Evolutionary conservation across 92 coral and sea anemone genomes (phyloP).

Genomic region (Porites divaricata): DNA sequence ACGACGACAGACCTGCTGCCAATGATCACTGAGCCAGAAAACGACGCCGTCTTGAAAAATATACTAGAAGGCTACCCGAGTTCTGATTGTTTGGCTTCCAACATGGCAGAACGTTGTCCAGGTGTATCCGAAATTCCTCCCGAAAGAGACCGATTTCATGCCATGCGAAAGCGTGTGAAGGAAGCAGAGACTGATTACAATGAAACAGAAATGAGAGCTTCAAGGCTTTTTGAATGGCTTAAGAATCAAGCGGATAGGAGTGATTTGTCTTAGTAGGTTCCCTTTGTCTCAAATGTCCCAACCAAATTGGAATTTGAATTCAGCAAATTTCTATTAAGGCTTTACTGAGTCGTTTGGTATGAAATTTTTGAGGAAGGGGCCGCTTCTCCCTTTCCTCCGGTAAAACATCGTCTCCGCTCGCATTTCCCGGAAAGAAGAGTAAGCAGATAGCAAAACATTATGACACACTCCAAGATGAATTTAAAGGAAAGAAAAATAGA

Average conservation of each 20-base stretch:
- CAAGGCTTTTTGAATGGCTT: slow-evolving; percentile 28
- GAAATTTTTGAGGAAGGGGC: no score
- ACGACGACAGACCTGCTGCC: not conserved
- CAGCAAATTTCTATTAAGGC: no score
- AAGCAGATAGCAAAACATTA: no score
- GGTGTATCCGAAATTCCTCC: not conserved
- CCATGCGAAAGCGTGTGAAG: slow-evolving; percentile 7
- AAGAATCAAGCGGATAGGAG: slow-evolving; percentile 8
- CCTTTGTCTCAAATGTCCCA: not conserved
- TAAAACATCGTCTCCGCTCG: no score
- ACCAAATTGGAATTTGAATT: no score
- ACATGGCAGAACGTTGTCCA: not conserved
- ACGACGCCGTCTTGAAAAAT: not conserved
- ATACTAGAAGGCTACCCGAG: no score
- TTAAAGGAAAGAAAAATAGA: no score
- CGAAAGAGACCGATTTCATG: slow-evolving; percentile 11
- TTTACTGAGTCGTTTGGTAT: no score
- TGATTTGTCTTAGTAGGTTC: no score
- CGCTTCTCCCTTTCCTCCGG: no score
- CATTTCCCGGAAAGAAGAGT: no score
- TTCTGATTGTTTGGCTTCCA: not conserved
- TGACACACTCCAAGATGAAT: no score
- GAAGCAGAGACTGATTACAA: slow-evolving; percentile 1
- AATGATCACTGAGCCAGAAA: slow-evolving; percentile 5
- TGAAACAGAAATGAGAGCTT: slow-evolving; percentile 8